phyloP scores from a whole-genome alignment of 2,113 vertebrate species.

The Apodemus sylvaticus region DNA sequence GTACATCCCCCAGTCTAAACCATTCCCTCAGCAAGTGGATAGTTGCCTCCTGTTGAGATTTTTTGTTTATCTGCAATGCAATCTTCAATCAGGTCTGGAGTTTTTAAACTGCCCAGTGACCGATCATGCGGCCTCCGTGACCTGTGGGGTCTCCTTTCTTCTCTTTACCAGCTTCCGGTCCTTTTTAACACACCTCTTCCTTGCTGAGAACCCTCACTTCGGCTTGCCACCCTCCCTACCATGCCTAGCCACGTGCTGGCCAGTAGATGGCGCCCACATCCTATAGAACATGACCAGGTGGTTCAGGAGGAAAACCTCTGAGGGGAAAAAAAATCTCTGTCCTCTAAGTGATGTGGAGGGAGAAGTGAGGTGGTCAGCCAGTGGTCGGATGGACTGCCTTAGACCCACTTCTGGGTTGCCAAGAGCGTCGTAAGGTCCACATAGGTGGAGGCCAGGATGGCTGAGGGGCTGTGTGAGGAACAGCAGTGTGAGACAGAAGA shows the following conservation, averaged over 20 bases:
- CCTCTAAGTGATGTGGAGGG: not conserved
- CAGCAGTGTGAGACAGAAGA: rapidly evolving
- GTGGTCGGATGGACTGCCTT: not conserved
- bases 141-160: not conserved
- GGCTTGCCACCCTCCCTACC: not conserved
- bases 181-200: not conserved
- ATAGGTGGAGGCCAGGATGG: not conserved
- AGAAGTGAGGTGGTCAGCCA: not conserved
- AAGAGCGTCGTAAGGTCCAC: not conserved
- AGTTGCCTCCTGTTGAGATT: not conserved
- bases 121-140: not conserved
- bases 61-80: not conserved
- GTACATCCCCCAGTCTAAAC: not conserved
- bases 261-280: not conserved
- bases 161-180: not conserved
- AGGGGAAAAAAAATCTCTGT: not conserved
- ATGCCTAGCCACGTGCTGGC: not conserved
- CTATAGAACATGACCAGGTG: not conserved
- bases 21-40: not conserved
- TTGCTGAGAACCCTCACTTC: not conserved
- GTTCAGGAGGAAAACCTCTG: not conserved
- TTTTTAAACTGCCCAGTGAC: not conserved
- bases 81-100: not conserved
- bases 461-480: not conserved
- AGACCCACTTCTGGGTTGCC: not conserved